phyloP scores from a whole-genome alignment of 1,140 invertebrate genomes.

The Saccostrea cuccullata region DNA sequence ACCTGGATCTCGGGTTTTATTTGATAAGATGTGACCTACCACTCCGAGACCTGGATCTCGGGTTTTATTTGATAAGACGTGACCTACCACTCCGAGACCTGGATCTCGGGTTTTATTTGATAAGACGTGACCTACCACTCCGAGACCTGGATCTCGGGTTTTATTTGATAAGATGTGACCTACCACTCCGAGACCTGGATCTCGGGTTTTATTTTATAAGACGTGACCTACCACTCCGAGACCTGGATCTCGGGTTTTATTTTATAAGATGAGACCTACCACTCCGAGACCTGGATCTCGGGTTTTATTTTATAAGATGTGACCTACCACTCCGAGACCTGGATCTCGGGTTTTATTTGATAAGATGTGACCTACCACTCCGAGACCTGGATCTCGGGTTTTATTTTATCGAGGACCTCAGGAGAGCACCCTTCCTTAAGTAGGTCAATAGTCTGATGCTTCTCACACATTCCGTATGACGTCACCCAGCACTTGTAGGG shows the following conservation, averaged over 20 bases:
- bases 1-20: slow-evolving; percentile 46
- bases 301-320: no score
- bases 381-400: slow-evolving; percentile 48
- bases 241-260: no score
- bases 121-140: slow-evolving; percentile 49
- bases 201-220: no score
- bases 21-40: slow-evolving; percentile 47
- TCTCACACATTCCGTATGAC: slow-evolving; percentile 50
- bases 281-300: no score
- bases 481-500: slow-evolving; percentile 47
- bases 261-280: no score
- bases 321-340: no score
- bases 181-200: no score
- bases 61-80: slow-evolving; percentile 40
- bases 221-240: no score
- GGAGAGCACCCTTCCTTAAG: slow-evolving; percentile 42
- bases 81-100: slow-evolving; percentile 56
- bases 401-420: slow-evolving; percentile 49
- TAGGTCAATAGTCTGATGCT: slow-evolving; percentile 50
- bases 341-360: no score
- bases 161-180: no score
- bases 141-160: slow-evolving; percentile 48
- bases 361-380: slow-evolving; percentile 50
- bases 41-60: slow-evolving; percentile 51
- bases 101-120: slow-evolving; percentile 1